Base-by-base conservation (phyloP, 2,797 vertebrate genomes). In the Gallirallus australis region DNA sequence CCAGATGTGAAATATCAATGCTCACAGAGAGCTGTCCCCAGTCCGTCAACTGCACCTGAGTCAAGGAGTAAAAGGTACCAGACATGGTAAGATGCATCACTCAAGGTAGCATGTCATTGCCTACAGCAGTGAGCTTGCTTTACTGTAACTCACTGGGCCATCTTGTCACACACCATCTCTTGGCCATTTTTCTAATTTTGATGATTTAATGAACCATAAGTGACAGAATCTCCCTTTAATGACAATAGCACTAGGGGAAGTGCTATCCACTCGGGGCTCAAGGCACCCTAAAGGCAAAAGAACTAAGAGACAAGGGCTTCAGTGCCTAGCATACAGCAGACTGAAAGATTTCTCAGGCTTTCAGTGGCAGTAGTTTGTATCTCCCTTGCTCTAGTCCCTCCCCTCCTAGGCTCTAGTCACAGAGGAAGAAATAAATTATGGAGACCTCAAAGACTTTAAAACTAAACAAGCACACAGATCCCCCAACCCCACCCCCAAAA, bases 251-350 rank as follows among this genome's bases (percentile, higher is more conserved):
- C 27, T 11, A 52, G 40, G 16, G 8, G 2, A 33, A 7, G 9
- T 65, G 33, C 6, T 64, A 33, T 7, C 48, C 24, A 10, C 31
- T 12, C 5, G 16, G 0, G 0, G 33, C 45, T 81, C 21, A 23
- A 56, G 37, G 12, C 15, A 53, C 12, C 8, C 31, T 2, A 28
- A 6, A 3, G 15, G 52, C 30, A 7, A 4, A 69, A 47, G 37
- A n/a, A n/a, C 8, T 3, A 16, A 48, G 35, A 33, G 59, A 45
- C 3, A 4, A 35, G 27, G 6, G 23, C 37, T 72, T 50, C 75
- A 27, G 24, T 6, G 10, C 18, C 50, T 66, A 54, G 6, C 1
- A 1, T 4, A n/a, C 65, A 54, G 6, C 1, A 1, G 4, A n/a
- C 14, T 42, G 27, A 47, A 47, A 42, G 6, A 37, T 9, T 39